Conservation (phyloP, 2,113 vertebrate species). For the Callospermophilus lateralis region DNA sequence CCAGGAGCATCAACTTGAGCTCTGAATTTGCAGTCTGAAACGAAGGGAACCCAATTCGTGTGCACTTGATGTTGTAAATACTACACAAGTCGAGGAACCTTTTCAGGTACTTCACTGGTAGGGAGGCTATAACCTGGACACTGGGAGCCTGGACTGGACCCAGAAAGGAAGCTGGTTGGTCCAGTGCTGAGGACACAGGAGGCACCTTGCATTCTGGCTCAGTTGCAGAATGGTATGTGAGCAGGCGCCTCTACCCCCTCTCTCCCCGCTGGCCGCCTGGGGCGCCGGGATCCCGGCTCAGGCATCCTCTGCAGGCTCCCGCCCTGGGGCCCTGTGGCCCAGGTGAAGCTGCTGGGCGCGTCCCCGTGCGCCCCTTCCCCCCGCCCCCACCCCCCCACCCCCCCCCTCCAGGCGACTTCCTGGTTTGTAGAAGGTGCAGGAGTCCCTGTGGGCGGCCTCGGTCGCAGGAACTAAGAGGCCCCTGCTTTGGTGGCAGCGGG, state of each 20-base stretch:
- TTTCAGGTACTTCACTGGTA: background rate
- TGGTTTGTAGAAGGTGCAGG: constrained; percentile 84
- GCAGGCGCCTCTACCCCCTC: background rate
- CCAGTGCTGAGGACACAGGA: background rate
- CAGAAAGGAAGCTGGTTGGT: background rate
- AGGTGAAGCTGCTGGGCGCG: constrained; percentile 67
- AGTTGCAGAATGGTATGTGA: background rate
- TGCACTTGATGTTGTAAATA: background rate
- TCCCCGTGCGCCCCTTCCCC: constrained; percentile 53
- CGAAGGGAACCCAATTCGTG: background rate
- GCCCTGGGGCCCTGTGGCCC: background rate
- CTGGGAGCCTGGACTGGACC: background rate
- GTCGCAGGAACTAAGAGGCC: constrained; percentile 59
- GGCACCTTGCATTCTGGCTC: background rate
- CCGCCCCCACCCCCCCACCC: too few relatives aligned
- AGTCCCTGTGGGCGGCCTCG: constrained; percentile 70
- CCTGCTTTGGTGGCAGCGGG: constrained; percentile 72
- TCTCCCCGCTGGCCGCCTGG: background rate
- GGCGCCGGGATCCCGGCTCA: background rate
- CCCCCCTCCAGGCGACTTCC: constrained; percentile 82
- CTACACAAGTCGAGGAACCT: background rate
- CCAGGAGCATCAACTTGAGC: background rate
- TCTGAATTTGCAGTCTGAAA: background rate
- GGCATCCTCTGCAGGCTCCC: background rate
- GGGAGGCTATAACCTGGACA: background rate